Percentiles rank a stretch among this genome's conserved stretches.
Conservation (phyloP, 2,888 invertebrate genomes). For the Dusona sp. region DNA sequence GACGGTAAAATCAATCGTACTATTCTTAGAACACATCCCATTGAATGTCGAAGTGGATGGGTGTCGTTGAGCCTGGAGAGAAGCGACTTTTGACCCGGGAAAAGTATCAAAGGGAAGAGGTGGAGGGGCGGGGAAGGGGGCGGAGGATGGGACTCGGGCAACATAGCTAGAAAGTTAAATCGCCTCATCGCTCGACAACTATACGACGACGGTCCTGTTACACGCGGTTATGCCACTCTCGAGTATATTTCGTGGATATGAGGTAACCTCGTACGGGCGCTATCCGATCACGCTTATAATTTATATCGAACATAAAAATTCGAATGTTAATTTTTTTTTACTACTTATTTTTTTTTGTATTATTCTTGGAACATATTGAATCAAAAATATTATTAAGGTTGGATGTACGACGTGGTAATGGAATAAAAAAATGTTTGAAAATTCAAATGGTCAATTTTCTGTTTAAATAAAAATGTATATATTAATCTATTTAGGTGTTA, state of each 20-base stretch:
- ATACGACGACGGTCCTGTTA: constrained; percentile 46
- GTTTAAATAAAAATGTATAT: not conserved
- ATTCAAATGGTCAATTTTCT: not conserved
- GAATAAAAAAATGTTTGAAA: not conserved
- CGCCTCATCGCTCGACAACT: constrained; percentile 47
- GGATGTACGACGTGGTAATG: not conserved
- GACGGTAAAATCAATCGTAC: constrained; percentile 23
- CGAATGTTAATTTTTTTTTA: constrained; percentile 52
- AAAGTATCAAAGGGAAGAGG: constrained; percentile 59
- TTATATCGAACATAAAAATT: constrained; percentile 45
- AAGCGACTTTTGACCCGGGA: constrained; percentile 70
- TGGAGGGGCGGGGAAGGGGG: constrained; percentile 4
- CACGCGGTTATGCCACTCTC: constrained; percentile 51
- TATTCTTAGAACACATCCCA: constrained; percentile 59
- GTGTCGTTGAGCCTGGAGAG: constrained; percentile 59
- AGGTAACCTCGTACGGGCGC: constrained; percentile 56
- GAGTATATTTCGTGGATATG: constrained; percentile 63
- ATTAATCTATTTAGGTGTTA: not conserved
- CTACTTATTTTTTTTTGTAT: not conserved
- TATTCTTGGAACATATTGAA: not conserved
- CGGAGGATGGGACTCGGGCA: constrained; percentile 23
- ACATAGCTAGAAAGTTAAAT: constrained; percentile 70
- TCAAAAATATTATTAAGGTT: not conserved
- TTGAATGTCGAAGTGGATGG: constrained; percentile 58
- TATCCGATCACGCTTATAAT: constrained; percentile 63